phyloP scores from a whole-genome alignment of 1,140 invertebrate genomes.

The Drosophila tani region DNA sequence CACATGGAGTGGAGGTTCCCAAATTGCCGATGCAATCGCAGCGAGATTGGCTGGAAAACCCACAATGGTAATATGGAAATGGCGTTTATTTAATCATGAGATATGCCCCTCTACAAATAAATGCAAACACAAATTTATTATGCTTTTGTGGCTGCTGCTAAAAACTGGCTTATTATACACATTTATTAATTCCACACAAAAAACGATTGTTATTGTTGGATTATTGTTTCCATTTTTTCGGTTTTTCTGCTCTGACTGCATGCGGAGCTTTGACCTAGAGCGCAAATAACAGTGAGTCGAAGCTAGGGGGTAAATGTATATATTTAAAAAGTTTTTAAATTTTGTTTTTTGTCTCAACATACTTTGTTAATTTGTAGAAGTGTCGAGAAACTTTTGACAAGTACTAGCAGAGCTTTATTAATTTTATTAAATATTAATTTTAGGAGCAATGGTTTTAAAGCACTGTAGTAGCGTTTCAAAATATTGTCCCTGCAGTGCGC shows the following conservation, averaged over 20 bases:
- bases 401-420: neutral
- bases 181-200: slow-evolving; percentile 44
- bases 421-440: neutral
- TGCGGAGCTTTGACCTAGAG: slow-evolving; percentile 60
- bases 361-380: neutral
- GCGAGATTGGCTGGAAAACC: slow-evolving; percentile 43
- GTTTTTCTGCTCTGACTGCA: slow-evolving; percentile 23
- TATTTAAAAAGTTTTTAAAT: neutral
- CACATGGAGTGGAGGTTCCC: neutral
- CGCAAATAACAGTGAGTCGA: slow-evolving; percentile 27
- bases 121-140: slow-evolving; percentile 28
- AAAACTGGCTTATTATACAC: slow-evolving; percentile 36
- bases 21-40: slow-evolving; percentile 53
- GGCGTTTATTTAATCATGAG: slow-evolving; percentile 37
- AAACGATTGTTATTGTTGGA: slow-evolving; percentile 42
- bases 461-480: slow-evolving; percentile 35
- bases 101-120: slow-evolving; percentile 35
- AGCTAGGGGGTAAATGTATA: too few species aligned
- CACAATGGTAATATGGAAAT: slow-evolving; percentile 41
- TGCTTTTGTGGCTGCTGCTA: slow-evolving; percentile 34
- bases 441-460: neutral
- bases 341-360: too few species aligned
- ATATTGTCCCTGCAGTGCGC: slow-evolving; percentile 27
- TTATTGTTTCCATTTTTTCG: slow-evolving; percentile 31
- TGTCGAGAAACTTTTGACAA: neutral